Conservation (phyloP, 2,888 invertebrate genomes). For the Drosophila koepferae region DNA sequence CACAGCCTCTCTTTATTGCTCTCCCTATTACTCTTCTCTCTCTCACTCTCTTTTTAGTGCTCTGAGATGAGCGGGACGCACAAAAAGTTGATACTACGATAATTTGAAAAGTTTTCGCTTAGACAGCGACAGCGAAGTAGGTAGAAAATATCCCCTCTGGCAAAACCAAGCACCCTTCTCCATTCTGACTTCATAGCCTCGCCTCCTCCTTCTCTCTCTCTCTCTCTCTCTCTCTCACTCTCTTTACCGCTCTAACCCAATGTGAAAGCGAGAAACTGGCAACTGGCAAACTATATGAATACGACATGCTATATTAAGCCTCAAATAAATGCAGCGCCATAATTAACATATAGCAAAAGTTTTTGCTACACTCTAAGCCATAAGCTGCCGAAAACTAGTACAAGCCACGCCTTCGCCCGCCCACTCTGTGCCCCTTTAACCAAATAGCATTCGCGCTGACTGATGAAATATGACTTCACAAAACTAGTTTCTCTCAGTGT, state of each 20-base stretch:
- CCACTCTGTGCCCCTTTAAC: not conserved
- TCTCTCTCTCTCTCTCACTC: not conserved
- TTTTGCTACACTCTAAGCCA: conserved; percentile 58
- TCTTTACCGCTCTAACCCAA: conserved; percentile 11
- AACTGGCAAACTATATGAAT: conserved; percentile 62
- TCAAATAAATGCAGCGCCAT: conserved; percentile 80
- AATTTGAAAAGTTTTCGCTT: conserved; percentile 80
- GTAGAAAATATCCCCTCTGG: conserved; percentile 27
- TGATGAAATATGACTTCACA: conserved; percentile 65
- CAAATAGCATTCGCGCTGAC: conserved; percentile 28
- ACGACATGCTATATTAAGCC: conserved; percentile 76
- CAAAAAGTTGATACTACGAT: conserved; percentile 78
- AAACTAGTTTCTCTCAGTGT: conserved; percentile 34
- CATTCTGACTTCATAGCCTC: not conserved
- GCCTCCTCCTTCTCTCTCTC: too few species aligned
- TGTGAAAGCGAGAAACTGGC: conserved; percentile 40
- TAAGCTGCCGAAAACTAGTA: conserved; percentile 52
- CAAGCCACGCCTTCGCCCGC: conserved; percentile 1
- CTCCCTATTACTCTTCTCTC: not conserved
- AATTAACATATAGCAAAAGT: conserved; percentile 82
- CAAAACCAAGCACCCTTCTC: conserved; percentile 3
- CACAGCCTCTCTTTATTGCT: not conserved
- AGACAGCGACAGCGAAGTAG: conserved; percentile 65
- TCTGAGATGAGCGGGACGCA: conserved; percentile 33
- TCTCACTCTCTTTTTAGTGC: not conserved